Evolutionary conservation across 2,888 invertebrate genomes (phyloP).

Genomic region (Rhingia rostrata): DNA sequence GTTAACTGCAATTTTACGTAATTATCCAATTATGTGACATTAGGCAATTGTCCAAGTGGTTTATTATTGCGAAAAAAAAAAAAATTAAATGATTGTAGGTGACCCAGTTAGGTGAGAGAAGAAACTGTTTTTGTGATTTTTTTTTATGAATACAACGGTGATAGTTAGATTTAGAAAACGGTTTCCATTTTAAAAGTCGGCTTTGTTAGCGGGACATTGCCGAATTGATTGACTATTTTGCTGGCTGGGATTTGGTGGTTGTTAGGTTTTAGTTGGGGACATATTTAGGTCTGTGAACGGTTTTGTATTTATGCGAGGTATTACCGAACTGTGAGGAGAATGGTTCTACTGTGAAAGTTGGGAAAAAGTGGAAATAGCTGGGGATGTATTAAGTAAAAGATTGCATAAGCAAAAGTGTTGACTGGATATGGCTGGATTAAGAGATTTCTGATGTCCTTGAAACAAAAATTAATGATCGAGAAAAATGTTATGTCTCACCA

Average conservation of each 20-base stretch:
- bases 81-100: conserved; percentile 40
- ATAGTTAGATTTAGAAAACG: conserved; percentile 63
- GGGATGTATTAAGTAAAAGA: too few relatives aligned
- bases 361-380: too few relatives aligned
- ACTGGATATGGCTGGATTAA: too few relatives aligned
- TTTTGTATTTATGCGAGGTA: neutral
- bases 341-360: too few relatives aligned
- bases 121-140: conserved; percentile 18
- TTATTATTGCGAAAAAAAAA: conserved; percentile 51
- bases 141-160: conserved; percentile 23
- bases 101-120: conserved; percentile 46
- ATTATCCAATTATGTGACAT: conserved; percentile 65
- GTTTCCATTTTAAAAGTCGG: conserved; percentile 51
- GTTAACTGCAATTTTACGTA: conserved; percentile 66
- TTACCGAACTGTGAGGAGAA: too few relatives aligned
- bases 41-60: conserved; percentile 47
- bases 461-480: too few relatives aligned
- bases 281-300: conserved; percentile 45
- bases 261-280: conserved; percentile 10
- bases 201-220: conserved; percentile 35
- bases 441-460: too few relatives aligned
- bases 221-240: neutral
- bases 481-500: too few relatives aligned
- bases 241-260: neutral
- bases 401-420: too few relatives aligned